Evolutionary conservation across 1,140 invertebrate species (phyloP), one percentile per base, ranked within the genome.

Genomic region (Spodoptera litura): DNA sequence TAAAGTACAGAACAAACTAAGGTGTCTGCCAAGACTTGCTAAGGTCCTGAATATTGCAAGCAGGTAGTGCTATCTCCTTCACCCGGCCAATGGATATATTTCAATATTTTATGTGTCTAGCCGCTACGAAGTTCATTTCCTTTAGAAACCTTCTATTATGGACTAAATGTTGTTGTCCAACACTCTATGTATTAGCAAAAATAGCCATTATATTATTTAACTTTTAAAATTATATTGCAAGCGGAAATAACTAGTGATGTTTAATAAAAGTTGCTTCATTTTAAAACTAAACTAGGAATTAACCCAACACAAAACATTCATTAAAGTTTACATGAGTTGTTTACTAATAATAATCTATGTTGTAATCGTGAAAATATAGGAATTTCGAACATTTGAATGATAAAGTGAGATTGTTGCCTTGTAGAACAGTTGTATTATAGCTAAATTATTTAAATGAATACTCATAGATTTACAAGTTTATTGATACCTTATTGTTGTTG

Each of bases 91-190:
- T 51, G 20, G 56, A 35, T 51, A 81, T 79, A 78, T 83, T 79
- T 81, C 74, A 83, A 83, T 83, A 81, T 81, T 81, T 77, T 81
- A 83, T 78, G 80, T 51, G 82, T 81, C 77, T 81, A 64, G 82
- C 66, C 59, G 66, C 58, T 55, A 66, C 52, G 56, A 59, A 44
- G 66, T 74, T 66, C 70, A 75, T 66, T 80, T 80, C 70, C 78
- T 79, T 66, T 38, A 31, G 66, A 78, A 58, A 20, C 56, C 13
- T 55, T 59, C 27, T 35, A 13, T 61, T 51, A 15, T 15, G 12
- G 10, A 12, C 62, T 66, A 25, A 15, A 49, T 20, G n/a, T 66
- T 31, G 27, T 49, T 49, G 3, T 20, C 4, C 11, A 9, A 49
- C n/a, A 10, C 62, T 38, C 12, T 66, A 49, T 44, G 38, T 38